Evolutionary conservation across 2,888 invertebrate species (phyloP), one percentile per base, ranked within the genome.

Genomic region (Osmoderma eremita): DNA sequence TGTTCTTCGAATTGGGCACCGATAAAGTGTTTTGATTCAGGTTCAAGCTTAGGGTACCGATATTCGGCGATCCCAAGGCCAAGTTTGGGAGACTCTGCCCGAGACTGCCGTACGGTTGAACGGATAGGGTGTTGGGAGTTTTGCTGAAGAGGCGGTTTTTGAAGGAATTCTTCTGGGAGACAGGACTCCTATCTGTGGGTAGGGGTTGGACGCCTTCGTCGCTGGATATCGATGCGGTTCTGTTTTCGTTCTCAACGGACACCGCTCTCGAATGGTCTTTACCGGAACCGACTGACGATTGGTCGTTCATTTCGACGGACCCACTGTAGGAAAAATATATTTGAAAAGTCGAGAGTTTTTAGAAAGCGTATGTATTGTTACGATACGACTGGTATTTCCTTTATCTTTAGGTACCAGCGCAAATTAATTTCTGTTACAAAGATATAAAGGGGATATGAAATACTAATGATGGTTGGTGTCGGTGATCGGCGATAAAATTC

Each of bases 1-100:
- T 30, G 6, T 77, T 81, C 70, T 79, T 81, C 69, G 80, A 79
- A 75, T 83, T 85, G 71, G 86, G 87, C 77, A 86, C 86, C 74
- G 84, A 84, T 73, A 86, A 81, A 68, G 85, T 86, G 78, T 86
- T 86, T 77, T 85, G 86, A 79, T 78, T 79, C 54, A 81, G 72
- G 71, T 75, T 79, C 13, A 81, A 71, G 71, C 76, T 79, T 61
- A 81, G 68, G 49, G 80, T 80, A 50, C 81, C 79, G 4, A 80
- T 75, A 68, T 80, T 81, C 13, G 83, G 82, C 49, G 82, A 82
- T 13, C 82, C 81, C 22, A 83, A 72, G 72, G 86, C 86, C 63
- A 94, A 84, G 79, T 94, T 93, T 1, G 94, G 94, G 75, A 94
- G 83, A 77, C 93, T 93, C 80, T 93, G 93, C 30, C 93, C 91